These are phyloP conservation scores for Plotosus lineatus DNA, from an alignment of 2,113 vertebrate species.

Conservation along the genomic window DNA sequence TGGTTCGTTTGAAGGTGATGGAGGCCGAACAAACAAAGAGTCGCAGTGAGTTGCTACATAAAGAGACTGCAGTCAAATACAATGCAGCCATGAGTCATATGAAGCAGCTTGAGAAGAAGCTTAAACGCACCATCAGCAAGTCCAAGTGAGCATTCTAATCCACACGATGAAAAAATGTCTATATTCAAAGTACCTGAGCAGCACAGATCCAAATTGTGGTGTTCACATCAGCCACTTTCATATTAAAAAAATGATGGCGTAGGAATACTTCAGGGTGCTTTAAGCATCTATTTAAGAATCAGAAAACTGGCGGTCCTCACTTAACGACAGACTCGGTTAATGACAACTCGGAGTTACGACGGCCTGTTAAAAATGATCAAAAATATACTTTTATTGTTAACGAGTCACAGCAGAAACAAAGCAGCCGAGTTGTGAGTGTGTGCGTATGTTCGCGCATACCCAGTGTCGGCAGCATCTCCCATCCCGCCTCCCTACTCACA, in stretches of 20 bases:
- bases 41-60: conserved; percentile 87
- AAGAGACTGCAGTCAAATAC: conserved; percentile 91
- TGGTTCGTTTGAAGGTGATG: conserved; percentile 82
- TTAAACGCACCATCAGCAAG: conserved; percentile 95
- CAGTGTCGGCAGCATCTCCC: too few species aligned
- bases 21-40: conserved; percentile 93
- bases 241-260: neutral
- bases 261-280: neutral
- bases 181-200: neutral
- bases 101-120: conserved; percentile 97
- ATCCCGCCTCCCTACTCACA: too few species aligned
- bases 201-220: neutral
- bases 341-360: too few species aligned
- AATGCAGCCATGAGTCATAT: conserved; percentile 86
- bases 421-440: too few species aligned
- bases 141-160: conserved; percentile 82
- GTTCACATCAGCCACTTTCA: neutral
- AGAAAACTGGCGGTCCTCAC: too few species aligned
- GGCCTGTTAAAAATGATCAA: too few species aligned
- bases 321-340: too few species aligned
- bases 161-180: neutral
- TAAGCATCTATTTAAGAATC: neutral
- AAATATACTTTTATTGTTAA: too few species aligned
- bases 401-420: too few species aligned
- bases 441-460: too few species aligned